Evolutionary conservation across 2,888 invertebrate genomes (phyloP), one percentile per base, ranked within the genome.

Genomic region (Onthophagus sagittarius): DNA sequence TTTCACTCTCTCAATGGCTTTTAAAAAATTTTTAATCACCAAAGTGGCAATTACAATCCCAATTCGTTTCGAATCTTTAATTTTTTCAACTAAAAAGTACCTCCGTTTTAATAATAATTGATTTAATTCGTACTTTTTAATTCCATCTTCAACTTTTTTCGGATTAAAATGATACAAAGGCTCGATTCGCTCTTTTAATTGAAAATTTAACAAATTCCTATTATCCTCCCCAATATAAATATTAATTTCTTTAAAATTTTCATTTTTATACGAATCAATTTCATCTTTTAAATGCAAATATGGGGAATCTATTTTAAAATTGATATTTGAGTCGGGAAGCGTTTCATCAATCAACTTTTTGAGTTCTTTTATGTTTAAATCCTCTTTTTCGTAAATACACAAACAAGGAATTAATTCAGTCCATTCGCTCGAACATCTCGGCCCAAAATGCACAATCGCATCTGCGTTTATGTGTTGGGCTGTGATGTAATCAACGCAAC

Each of bases 31-130:
- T 72, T 92, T 89, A 7, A 97, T 93, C 2, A 94, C 94, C 6
- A 98, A 87, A 32, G 97, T 97, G 73, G 95, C 97, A n/a, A 97
- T 92, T 11, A 98, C 89, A 69, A 99, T 91, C 0, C 97, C 98
- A 62, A 98, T 88, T 4, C 92, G 91, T 77, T 89, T 88, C 0
- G 97, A 95, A 87, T 98, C 98, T 84, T 94, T 96, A 76, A 97
- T 92, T 83, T 94, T 94, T 86, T 99, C 98, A 31, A 97, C 90
- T 71, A 97, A 87, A 83, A 90, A 97, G 77, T 93, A 90, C 74
- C 97, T 89, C 74, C 94, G 90, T 83, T 93, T 94, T 72, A 98
- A 88, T 86, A 93, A 91, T 75, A 86, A 89, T 72, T 88, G 88
- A 15, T 86, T 86, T 5, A 85, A 75, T 64, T 83, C 81, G 73